Base-by-base conservation (phyloP, 2,113 vertebrate species). In the Cebidichthys violaceus region DNA sequence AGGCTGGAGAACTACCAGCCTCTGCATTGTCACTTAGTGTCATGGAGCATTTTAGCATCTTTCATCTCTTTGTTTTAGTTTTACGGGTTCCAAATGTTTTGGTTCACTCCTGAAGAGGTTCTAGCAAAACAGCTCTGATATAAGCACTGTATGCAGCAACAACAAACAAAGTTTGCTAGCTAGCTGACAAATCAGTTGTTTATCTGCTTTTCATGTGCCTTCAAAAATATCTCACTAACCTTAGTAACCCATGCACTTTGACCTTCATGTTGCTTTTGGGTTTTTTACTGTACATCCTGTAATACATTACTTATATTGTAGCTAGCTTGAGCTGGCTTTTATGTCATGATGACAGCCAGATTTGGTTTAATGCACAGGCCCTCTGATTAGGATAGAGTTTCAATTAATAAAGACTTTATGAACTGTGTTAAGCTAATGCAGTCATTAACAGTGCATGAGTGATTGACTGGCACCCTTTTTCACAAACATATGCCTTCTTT, bases 371-470 rank as follows among this genome's bases (percentile, higher is more conserved):
- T 80, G 78, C 54, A 67, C 50, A 79, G 15, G 33, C 24, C 31
- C 29, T 75, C 69, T 88, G 55, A 83, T 85, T 71, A 80, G 64
- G 14, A 82, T 50, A 83, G 35, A 67, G 20, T 62, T 89, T 54
- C 69, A 85, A 84, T 87, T 85, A 87, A 85, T 88, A 68, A 79
- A 79, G 70, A 79, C 73, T 89, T 77, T 83, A 87, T 88, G 86
- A 91, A 71, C 75, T 70, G 61, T 82, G 64, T 76, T 83, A 33
- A 50, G 33, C 43, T 79, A 82, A 85, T 88, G 68, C 67, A 88
- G 70, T 69, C 79, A 84, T 90, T 84, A 87, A 82, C 70, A 62
- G 35, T 11, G 64, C 13, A 50, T 75, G 79, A 68, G 70, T 88
- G 88, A 92, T 71, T 85, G 89, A 88, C 86, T 83, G 59, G 50